A percentile compares a stretch with the other conserved stretches of the same genome.
Evolutionary conservation across 2,888 invertebrate species (phyloP).

Genomic region (Nesidiocoris tenuis): DNA sequence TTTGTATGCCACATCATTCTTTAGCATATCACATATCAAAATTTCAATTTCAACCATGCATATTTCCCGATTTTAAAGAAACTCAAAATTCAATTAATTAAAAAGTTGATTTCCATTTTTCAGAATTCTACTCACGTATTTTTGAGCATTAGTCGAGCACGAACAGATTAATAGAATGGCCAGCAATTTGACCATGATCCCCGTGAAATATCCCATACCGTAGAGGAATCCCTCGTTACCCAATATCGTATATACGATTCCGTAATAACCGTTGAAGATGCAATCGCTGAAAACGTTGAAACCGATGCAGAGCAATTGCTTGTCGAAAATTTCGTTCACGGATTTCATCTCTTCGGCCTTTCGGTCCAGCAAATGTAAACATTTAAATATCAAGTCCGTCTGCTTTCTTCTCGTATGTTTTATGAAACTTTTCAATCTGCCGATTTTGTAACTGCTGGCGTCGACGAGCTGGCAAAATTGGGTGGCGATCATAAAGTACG

Average conservation of each 20-base stretch:
- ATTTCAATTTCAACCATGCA: too few species aligned
- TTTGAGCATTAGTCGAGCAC: neutral
- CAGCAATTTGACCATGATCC: neutral
- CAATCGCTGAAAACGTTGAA: constrained; percentile 8
- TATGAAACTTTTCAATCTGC: neutral
- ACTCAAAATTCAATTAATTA: too few species aligned
- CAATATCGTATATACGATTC: neutral
- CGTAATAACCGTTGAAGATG: constrained; percentile 3
- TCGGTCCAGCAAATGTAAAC: neutral
- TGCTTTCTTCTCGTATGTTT: neutral
- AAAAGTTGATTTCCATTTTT: too few species aligned
- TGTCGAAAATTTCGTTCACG: neutral
- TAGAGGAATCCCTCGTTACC: neutral
- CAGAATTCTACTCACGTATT: neutral
- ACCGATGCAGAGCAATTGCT: neutral
- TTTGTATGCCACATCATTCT: too few species aligned
- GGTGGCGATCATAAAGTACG: constrained; percentile 2
- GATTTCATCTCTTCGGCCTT: neutral
- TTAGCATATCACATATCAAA: too few species aligned
- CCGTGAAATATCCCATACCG: neutral
- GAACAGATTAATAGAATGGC: neutral
- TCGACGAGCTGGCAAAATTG: neutral
- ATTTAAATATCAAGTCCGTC: neutral
- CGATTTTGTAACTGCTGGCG: neutral
- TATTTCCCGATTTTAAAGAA: too few species aligned